Evolutionary conservation across 30 jellyfish, hydroid and myxozoan species (phyloP).

Genomic region (Haliclystus octoradiatus): DNA sequence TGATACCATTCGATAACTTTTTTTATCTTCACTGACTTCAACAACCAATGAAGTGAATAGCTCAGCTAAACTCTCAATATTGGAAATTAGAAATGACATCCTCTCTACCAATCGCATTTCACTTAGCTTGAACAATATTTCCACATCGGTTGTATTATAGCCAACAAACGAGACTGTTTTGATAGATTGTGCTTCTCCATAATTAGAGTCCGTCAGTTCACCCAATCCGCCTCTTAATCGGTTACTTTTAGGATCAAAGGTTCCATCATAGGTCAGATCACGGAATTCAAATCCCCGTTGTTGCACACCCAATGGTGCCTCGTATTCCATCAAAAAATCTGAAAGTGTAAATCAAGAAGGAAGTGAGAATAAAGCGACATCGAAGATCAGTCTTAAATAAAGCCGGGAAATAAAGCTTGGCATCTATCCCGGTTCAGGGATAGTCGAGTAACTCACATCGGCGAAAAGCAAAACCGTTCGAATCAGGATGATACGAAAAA

Average conservation of each 20-base stretch:
- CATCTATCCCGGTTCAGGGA: too few species aligned
- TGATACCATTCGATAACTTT: constrained; percentile 14
- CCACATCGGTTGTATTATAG: constrained; percentile 21
- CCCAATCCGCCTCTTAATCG: constrained; percentile 57
- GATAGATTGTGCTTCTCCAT: constrained; percentile 14
- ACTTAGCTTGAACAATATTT: constrained; percentile 33
- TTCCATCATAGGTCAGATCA: constrained; percentile 62
- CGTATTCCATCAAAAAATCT: constrained; percentile 55
- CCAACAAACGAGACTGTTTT: constrained; percentile 48
- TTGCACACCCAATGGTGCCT: constrained; percentile 40
- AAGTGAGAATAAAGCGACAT: too few species aligned
- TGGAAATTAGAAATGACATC: constrained; percentile 39
- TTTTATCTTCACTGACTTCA: constrained; percentile 48
- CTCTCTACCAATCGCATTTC: constrained; percentile 30
- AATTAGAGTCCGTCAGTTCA: constrained; percentile 55
- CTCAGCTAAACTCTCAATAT: constrained; percentile 33
- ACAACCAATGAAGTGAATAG: constrained; percentile 39
- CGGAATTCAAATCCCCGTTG: constrained; percentile 19
- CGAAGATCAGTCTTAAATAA: too few species aligned
- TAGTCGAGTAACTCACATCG: too few species aligned
- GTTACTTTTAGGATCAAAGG: constrained; percentile 2
- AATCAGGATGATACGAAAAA: too few species aligned
- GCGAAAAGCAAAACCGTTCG: too few species aligned
- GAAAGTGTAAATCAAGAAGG: too few species aligned
- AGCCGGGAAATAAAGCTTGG: too few species aligned